Evolutionary conservation across 53 echinoderm and acorn worm species (phyloP).

Genomic region (Mesocentrotus franciscanus): DNA sequence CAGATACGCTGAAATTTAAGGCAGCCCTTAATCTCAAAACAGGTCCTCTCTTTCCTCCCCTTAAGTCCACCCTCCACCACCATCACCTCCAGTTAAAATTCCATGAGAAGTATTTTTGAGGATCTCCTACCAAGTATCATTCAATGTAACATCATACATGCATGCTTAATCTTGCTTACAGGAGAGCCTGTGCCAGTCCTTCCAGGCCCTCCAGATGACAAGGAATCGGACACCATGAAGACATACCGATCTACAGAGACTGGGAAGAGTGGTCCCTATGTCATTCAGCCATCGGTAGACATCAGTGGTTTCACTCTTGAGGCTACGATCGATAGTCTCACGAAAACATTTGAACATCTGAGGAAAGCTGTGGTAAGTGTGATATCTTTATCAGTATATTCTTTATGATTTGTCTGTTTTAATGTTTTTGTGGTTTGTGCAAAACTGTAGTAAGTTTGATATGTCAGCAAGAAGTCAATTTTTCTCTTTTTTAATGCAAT

Average conservation of each 20-base stretch:
- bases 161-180: neutral
- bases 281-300: conserved; percentile 74
- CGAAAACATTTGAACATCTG: conserved; percentile 91
- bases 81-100: no score
- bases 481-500: neutral
- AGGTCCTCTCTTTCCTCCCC: no score
- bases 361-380: conserved; percentile 94
- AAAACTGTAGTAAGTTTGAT: neutral
- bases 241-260: conserved; percentile 90
- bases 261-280: conserved; percentile 66
- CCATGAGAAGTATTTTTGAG: no score
- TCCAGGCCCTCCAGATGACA: conserved; percentile 89
- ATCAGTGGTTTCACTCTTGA: conserved; percentile 82
- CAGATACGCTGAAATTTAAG: no score
- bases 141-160: neutral
- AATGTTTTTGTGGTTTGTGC: neutral
- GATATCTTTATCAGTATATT: neutral
- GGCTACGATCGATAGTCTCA: conserved; percentile 85
- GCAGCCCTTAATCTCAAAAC: no score
- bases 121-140: no score
- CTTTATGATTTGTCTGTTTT: neutral
- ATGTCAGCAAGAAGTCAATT: neutral
- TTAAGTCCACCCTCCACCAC: no score
- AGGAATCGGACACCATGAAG: conserved; percentile 90
- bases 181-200: conserved; percentile 87